Percentiles rank a stretch among this genome's conserved stretches.
phyloP scores from a whole-genome alignment of 2,888 invertebrate species.

The Oligia fasciuncula region DNA sequence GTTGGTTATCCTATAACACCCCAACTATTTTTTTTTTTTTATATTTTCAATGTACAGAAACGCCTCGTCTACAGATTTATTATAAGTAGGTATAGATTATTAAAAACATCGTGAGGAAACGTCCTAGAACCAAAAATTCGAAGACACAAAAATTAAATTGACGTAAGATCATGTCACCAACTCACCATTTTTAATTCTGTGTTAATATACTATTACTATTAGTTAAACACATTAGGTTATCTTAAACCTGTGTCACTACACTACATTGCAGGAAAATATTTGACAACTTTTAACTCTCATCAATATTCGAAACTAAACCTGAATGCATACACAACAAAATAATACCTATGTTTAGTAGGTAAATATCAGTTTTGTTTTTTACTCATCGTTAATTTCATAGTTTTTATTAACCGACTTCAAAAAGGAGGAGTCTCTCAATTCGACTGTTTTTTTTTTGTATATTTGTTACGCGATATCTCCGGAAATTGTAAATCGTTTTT shows the following conservation, averaged over 20 bases:
- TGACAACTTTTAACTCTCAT: constrained; percentile 30
- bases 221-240: constrained; percentile 32
- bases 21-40: too few relatives aligned
- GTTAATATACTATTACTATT: constrained; percentile 1
- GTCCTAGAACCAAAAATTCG: too few relatives aligned
- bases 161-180: too few relatives aligned
- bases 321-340: constrained; percentile 16
- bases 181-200: neutral
- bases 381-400: constrained; percentile 18
- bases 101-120: neutral
- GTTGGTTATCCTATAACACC: too few relatives aligned
- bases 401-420: constrained; percentile 7
- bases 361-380: constrained; percentile 17
- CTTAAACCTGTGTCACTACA: constrained; percentile 22
- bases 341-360: neutral
- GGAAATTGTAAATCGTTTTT: too few relatives aligned
- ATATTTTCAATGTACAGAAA: too few relatives aligned
- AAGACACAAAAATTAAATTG: too few relatives aligned
- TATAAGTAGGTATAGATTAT: too few relatives aligned
- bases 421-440: too few relatives aligned
- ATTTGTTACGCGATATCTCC: too few relatives aligned
- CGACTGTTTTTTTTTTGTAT: too few relatives aligned
- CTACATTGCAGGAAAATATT: constrained; percentile 20
- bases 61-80: too few relatives aligned
- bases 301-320: constrained; percentile 27